Percentiles rank a stretch among this genome's conserved stretches.
Evolutionary conservation across 2,888 invertebrate genomes (phyloP).

Genomic region (Cantharis nigra): DNA sequence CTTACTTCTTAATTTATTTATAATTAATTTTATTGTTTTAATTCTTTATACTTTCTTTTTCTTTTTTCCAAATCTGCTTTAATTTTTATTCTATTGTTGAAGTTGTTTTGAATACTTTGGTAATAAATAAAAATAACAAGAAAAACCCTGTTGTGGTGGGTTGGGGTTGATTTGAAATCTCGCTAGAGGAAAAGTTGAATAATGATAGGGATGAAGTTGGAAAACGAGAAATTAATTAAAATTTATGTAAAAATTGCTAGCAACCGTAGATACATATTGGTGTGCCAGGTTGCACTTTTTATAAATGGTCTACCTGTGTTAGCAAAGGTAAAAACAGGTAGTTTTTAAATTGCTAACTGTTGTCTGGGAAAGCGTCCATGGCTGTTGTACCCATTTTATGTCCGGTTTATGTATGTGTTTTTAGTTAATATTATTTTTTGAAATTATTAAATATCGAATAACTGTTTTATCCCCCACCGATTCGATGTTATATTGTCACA

Average conservation of each 20-base stretch:
- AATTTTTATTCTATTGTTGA: too few species aligned
- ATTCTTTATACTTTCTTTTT: too few species aligned
- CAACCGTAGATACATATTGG: constrained; percentile 15
- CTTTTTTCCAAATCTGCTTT: too few species aligned
- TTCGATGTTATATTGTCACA: constrained; percentile 14
- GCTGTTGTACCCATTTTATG: constrained; percentile 3
- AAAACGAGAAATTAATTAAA: neutral
- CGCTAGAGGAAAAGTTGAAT: neutral
- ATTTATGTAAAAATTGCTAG: constrained; percentile 2
- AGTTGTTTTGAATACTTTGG: too few species aligned
- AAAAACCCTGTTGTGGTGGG: too few species aligned
- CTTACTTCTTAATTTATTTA: too few species aligned
- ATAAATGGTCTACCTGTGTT: constrained; percentile 7
- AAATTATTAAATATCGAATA: neutral
- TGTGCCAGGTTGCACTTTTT: constrained; percentile 11
- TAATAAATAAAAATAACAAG: too few species aligned
- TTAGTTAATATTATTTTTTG: neutral
- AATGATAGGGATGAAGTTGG: neutral
- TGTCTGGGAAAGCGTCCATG: neutral
- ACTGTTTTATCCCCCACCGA: constrained; percentile 10
- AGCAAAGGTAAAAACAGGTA: constrained; percentile 14
- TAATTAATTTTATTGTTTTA: too few species aligned
- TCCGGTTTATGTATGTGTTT: constrained; percentile 4
- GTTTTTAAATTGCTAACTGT: constrained; percentile 8
- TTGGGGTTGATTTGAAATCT: neutral